Conservation (phyloP, 2,797 vertebrate genomes). For the Periparus ater region DNA sequence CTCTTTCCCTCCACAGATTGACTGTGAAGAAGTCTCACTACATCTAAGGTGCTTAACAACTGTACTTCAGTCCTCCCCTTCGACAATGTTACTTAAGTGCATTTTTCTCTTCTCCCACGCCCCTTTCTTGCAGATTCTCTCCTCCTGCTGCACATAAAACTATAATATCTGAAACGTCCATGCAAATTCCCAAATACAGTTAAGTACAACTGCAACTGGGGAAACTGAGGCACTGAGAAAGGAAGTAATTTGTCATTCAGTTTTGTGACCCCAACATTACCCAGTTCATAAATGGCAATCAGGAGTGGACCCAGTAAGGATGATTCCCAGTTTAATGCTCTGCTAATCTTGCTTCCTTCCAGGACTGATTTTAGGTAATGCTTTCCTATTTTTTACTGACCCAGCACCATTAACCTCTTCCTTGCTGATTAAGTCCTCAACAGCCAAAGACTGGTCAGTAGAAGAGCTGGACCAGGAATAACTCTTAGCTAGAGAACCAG, state of each 20-base stretch:
- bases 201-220: not conserved
- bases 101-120: not conserved
- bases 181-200: not conserved
- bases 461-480: not conserved
- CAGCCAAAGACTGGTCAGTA: not conserved
- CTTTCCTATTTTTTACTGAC: not conserved
- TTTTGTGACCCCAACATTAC: not conserved
- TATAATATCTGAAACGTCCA: not conserved
- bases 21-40: not conserved
- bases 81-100: not conserved
- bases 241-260: not conserved
- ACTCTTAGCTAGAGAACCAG: not conserved
- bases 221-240: not conserved
- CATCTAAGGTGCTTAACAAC: not conserved
- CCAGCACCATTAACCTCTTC: not conserved
- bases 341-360: not conserved
- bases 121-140: not conserved
- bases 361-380: not conserved
- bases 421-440: not conserved
- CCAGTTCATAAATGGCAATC: not conserved
- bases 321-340: not conserved
- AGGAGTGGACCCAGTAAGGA: not conserved
- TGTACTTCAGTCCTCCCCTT: not conserved
- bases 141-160: not conserved
- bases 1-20: not conserved